phyloP scores from a whole-genome alignment of 1,140 invertebrate genomes.

The Neotoxoptera formosana region DNA sequence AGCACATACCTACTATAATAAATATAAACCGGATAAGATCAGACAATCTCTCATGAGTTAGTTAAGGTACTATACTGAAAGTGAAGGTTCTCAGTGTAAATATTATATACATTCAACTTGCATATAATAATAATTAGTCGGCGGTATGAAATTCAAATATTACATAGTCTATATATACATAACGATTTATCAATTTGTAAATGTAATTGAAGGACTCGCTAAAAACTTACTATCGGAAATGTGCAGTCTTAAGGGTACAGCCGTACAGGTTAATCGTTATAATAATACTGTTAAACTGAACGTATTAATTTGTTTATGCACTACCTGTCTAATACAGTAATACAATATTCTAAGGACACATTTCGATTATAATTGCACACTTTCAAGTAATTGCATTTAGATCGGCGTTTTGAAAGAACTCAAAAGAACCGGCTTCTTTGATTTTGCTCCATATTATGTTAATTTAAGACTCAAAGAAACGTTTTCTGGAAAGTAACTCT shows the following conservation, averaged over 20 bases:
- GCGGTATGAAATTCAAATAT: not conserved
- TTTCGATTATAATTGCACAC: not conserved
- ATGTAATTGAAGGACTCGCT: not conserved
- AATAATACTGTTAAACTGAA: not conserved
- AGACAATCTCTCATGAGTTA: not conserved
- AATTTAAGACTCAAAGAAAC: not conserved
- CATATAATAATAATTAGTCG: not conserved
- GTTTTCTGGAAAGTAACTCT: not conserved
- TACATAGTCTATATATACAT: not conserved
- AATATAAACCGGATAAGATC: not conserved
- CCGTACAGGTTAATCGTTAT: not conserved
- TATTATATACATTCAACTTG: not conserved
- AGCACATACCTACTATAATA: not conserved
- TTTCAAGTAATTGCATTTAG: not conserved
- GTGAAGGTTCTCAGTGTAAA: slow-evolving; percentile 9
- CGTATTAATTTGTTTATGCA: not conserved
- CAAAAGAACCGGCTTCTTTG: not conserved
- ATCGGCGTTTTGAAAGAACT: not conserved
- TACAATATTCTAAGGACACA: not conserved
- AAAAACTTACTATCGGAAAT: not conserved
- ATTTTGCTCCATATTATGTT: not conserved
- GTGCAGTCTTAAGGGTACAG: not conserved
- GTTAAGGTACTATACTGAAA: not conserved
- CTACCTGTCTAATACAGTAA: not conserved
- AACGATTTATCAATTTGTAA: not conserved